Percentiles rank a stretch among this genome's conserved stretches.
Conservation (phyloP, 1,140 invertebrate genomes). For the Trichonephila inaurata region DNA sequence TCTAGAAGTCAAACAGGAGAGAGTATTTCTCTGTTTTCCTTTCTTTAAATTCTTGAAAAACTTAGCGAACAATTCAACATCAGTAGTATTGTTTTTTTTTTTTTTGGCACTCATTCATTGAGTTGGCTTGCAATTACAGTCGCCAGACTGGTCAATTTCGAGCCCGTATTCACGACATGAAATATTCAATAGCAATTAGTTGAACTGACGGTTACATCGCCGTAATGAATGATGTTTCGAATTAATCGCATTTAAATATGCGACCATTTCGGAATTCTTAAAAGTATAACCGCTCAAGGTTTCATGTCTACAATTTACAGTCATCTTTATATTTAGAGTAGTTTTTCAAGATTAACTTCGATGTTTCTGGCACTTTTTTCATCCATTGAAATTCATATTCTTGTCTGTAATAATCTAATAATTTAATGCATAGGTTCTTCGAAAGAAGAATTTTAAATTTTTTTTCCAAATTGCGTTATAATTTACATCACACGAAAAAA, state of each 20-base stretch:
- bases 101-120: background rate
- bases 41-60: too few species aligned
- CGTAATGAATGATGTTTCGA: constrained; percentile 10
- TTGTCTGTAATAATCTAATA: background rate
- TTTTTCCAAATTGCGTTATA: background rate
- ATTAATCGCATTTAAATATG: constrained; percentile 14
- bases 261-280: background rate
- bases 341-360: background rate
- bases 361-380: background rate
- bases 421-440: background rate
- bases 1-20: too few species aligned
- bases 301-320: background rate
- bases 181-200: constrained; percentile 17
- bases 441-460: background rate
- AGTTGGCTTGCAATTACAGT: background rate
- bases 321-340: background rate
- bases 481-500: background rate
- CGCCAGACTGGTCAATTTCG: background rate
- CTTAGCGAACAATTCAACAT: too few species aligned
- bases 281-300: background rate
- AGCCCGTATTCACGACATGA: background rate
- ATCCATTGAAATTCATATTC: background rate
- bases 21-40: too few species aligned
- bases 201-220: background rate
- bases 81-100: too few species aligned